Conservation (phyloP, 2,113 vertebrate genomes). For the Hippoglossus stenolepis region DNA sequence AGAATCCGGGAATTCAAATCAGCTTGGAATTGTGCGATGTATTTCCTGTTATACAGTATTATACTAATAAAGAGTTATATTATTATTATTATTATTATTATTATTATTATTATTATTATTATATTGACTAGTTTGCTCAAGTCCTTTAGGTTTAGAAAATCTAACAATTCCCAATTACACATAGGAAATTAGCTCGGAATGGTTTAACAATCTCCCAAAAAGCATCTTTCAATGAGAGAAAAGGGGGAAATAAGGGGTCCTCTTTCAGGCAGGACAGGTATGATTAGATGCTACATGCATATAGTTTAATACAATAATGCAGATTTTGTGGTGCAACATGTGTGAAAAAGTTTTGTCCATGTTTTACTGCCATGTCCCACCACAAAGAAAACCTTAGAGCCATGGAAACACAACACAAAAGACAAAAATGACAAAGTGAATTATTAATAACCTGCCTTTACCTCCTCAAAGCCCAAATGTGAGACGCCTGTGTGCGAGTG, state of each 20-base stretch:
- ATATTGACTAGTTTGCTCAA: too few species aligned
- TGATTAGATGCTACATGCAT: neutral
- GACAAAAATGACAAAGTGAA: conserved; percentile 51
- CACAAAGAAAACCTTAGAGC: conserved; percentile 29
- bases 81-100: too few species aligned
- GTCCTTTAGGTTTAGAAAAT: too few species aligned
- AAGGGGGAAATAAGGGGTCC: neutral
- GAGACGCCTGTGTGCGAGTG: conserved; percentile 15
- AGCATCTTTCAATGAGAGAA: neutral
- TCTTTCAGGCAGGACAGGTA: neutral
- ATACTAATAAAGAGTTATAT: too few species aligned
- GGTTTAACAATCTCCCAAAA: neutral
- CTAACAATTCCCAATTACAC: too few species aligned
- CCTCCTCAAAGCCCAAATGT: conserved; percentile 39
- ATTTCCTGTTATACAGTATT: too few species aligned
- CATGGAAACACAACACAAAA: conserved; percentile 40
- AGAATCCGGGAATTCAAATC: too few species aligned
- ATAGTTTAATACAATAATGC: neutral
- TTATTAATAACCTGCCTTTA: conserved; percentile 66
- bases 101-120: too few species aligned
- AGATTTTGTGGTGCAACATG: conserved; percentile 14
- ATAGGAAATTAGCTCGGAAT: too few species aligned
- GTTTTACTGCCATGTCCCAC: conserved; percentile 4
- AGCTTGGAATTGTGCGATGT: too few species aligned
- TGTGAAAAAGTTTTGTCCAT: conserved; percentile 6